Percentiles rank a stretch among this genome's conserved stretches.
Evolutionary conservation across 2,888 invertebrate genomes (phyloP).

Genomic region (Stenoptilia bipunctidactyla): DNA sequence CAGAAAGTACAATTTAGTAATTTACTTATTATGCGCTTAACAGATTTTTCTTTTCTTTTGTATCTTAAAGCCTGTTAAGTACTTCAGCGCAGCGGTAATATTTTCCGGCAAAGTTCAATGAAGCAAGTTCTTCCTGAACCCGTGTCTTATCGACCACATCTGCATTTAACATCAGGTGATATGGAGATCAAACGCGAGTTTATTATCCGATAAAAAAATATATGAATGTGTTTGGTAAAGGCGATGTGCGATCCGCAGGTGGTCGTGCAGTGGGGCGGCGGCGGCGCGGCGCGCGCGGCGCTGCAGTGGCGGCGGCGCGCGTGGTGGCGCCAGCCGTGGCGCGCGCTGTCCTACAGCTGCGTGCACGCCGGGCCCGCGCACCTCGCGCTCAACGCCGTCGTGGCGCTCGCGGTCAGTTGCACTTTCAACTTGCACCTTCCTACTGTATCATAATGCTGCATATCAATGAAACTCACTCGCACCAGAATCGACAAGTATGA

Average conservation of each 20-base stretch:
- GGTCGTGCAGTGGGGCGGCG: constrained; percentile 29
- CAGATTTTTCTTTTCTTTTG: too few relatives aligned
- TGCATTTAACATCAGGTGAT: not conserved
- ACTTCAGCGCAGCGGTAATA: too few relatives aligned
- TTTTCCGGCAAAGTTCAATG: too few relatives aligned
- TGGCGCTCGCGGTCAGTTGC: constrained; percentile 45
- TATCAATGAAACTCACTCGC: too few relatives aligned
- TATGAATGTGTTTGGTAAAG: constrained; percentile 1
- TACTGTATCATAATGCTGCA: too few relatives aligned
- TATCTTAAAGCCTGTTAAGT: too few relatives aligned
- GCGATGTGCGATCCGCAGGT: constrained; percentile 23
- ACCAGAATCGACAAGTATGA: too few relatives aligned
- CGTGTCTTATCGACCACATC: not conserved
- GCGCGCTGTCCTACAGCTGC: constrained; percentile 83
- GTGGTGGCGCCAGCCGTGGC: constrained; percentile 80
- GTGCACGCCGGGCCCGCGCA: constrained; percentile 84
- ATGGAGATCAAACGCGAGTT: not conserved
- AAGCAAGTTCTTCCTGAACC: too few relatives aligned
- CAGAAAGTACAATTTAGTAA: too few relatives aligned
- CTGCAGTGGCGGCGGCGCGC: constrained; percentile 47
- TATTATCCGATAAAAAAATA: too few relatives aligned
- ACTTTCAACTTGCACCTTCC: too few relatives aligned
- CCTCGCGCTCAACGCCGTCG: constrained; percentile 77
- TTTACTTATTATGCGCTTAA: too few relatives aligned
- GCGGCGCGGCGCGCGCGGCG: constrained; percentile 22